Evolutionary conservation across 2,888 invertebrate genomes (phyloP), one percentile per base, ranked within the genome.

Genomic region (Spodoptera picta): DNA sequence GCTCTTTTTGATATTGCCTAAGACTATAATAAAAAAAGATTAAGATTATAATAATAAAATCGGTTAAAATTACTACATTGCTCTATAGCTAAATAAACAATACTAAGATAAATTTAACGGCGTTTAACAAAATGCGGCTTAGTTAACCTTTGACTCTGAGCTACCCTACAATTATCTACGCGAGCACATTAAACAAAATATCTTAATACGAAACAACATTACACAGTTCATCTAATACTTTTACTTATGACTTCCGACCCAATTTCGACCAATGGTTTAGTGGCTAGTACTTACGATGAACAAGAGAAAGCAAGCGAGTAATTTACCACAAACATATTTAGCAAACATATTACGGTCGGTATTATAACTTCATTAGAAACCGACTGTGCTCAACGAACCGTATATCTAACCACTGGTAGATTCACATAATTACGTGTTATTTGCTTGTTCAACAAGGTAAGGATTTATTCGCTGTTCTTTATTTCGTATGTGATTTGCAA

Each of bases 321-420:
- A 80, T 77, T 80, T 79, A 46, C 78, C 69, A 64, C 78, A 69
- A 68, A 80, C 66, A 76, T 77, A 73, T 78, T 78, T 80, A 77
- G 78, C 76, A 68, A 75, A 75, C 65, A 75, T 75, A 81, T 75
- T 72, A 72, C 57, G 46, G 50, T 55, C 43, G 44, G 59, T 64
- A 74, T 75, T 80, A 85, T 85, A 83, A 81, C 83, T 85, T 85
- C 79, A 85, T 85, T 85, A 85, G 75, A 80, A 81, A 72, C 60
- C 65, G 78, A 69, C 73, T 56, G 70, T 62, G 75, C 57, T 73
- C 84, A 84, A 60, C 81, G 73, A 74, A 83, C 67, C 84, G 79
- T 81, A 60, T 46, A 75, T 73, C 64, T 78, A 73, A 80, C 77
- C 60, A 74, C 78, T 63, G 55, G 68, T 73, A 75, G 68, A 80